Percentiles rank a stretch among this genome's conserved stretches.
Conservation (phyloP, 2,113 vertebrate genomes). For the Oriolus oriolus region DNA sequence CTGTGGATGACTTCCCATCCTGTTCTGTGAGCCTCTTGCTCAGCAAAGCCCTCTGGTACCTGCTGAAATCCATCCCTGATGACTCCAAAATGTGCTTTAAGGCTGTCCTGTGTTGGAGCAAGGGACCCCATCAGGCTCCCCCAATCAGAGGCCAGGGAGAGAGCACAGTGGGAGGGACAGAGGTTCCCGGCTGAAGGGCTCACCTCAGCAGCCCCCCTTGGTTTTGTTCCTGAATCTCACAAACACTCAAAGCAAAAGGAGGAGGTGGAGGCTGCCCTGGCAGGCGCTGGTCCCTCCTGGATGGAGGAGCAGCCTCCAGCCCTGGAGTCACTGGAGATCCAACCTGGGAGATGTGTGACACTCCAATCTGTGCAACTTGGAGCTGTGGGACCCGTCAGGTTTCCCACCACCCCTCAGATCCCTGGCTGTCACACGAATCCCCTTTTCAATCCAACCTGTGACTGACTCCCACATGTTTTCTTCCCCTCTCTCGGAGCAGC, state of each 20-base stretch:
- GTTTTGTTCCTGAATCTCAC: not conserved
- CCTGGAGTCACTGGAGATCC: not conserved
- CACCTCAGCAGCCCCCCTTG: not conserved
- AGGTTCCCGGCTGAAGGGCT: not conserved
- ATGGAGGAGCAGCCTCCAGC: not conserved
- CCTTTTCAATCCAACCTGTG: not conserved
- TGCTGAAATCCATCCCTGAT: not conserved
- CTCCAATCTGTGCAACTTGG: not conserved
- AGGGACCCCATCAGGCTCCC: not conserved
- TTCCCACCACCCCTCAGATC: not conserved
- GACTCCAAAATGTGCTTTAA: not conserved
- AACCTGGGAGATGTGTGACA: not conserved
- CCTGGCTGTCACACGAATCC: not conserved
- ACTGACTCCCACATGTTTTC: slow-evolving; percentile 21
- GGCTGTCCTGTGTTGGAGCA: not conserved
- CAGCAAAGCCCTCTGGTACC: not conserved
- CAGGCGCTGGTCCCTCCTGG: not conserved
- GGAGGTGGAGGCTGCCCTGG: not conserved
- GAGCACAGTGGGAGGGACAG: not conserved
- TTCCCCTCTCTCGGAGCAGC: not conserved
- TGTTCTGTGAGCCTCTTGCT: not conserved
- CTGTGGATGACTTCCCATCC: not conserved
- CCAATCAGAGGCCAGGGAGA: not conserved
- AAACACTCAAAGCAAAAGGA: not conserved
- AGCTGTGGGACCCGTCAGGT: not conserved